Evolutionary conservation across 2,797 vertebrate species (phyloP), one percentile per base, ranked within the genome.

Genomic region (Naso thynnoides): DNA sequence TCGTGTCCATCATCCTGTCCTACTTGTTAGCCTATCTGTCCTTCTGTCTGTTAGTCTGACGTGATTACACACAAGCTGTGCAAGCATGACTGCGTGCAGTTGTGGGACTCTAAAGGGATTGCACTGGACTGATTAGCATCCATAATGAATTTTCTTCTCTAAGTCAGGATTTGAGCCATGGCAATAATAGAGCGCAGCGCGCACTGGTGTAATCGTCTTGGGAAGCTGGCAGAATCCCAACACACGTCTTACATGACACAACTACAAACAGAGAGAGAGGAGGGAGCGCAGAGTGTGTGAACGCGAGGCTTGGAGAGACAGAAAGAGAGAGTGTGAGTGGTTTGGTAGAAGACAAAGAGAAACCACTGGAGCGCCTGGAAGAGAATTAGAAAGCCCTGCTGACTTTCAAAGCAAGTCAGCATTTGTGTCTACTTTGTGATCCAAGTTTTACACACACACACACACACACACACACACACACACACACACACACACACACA

Each of bases 121-220:
- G 66, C 31, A 39, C 50, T 24, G 33, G 52, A 65, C 68, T 33
- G 76, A 63, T 86, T 76, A 65, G 52, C 78, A 61, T 85, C 70
- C 58, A 41, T 76, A 66, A 82, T 88, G 68, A 82, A 79, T 78
- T 78, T 66, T 59, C 71, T 70, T 75, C 77, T 58, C 24, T 16
- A 53, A 73, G 71, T 82, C 33, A 39, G 72, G 65, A 77, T 74
- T 83, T 69, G 48, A 88, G 68, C 44, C 49, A n/a, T 8, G 53
- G 57, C 50, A 58, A 18, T 48, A 67, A 79, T 31, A 60, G 65
- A 71, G 76, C 76, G 55, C 56, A 38, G 57, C 18, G 36, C 59
- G 55, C 41, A 8, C 63, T n/a, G 42, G 55, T 53, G 72, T 71
- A 77, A 76, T 79, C 58, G 5, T 81, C 67, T 84, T 70, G 70